A percentile compares a stretch with the other conserved stretches of the same genome.
phyloP scores from a whole-genome alignment of 2,888 invertebrate genomes.

The Hybos culiciformis region DNA sequence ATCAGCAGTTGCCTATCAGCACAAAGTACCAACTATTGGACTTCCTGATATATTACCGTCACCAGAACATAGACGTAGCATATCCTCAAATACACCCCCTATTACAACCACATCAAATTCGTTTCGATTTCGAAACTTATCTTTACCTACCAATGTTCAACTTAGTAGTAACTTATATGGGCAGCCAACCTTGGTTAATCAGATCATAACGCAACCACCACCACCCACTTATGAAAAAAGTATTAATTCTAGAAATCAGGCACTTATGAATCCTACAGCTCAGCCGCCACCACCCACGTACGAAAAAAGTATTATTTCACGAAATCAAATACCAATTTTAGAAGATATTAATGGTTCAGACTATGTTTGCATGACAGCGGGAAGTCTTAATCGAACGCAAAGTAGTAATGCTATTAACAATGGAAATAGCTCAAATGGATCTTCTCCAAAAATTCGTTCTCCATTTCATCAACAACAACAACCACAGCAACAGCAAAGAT shows the following conservation, averaged over 20 bases:
- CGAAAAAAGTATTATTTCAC: constrained; percentile 28
- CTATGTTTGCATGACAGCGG: constrained; percentile 67
- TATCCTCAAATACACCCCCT: constrained; percentile 20
- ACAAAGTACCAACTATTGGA: constrained; percentile 1
- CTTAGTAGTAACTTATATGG: too few species aligned
- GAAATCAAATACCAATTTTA: constrained; percentile 38
- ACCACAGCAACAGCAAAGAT: constrained; percentile 18
- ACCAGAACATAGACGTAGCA: constrained; percentile 24
- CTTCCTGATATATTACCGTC: neutral
- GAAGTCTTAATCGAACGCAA: constrained; percentile 4
- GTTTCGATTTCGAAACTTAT: constrained; percentile 28
- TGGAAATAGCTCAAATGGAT: constrained; percentile 6
- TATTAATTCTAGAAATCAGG: too few species aligned
- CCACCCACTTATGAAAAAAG: neutral
- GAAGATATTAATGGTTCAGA: constrained; percentile 67
- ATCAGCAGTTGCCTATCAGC: constrained; percentile 15
- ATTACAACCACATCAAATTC: neutral
- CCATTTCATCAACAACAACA: constrained; percentile 5
- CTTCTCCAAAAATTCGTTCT: too few species aligned
- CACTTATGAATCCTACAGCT: neutral
- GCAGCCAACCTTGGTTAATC: too few species aligned
- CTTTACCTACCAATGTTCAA: constrained; percentile 22
- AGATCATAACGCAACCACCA: too few species aligned
- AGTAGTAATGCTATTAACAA: neutral
- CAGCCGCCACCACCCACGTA: neutral